Conservation (phyloP, 2,113 vertebrate genomes). For the Mormoops blainvillei region DNA sequence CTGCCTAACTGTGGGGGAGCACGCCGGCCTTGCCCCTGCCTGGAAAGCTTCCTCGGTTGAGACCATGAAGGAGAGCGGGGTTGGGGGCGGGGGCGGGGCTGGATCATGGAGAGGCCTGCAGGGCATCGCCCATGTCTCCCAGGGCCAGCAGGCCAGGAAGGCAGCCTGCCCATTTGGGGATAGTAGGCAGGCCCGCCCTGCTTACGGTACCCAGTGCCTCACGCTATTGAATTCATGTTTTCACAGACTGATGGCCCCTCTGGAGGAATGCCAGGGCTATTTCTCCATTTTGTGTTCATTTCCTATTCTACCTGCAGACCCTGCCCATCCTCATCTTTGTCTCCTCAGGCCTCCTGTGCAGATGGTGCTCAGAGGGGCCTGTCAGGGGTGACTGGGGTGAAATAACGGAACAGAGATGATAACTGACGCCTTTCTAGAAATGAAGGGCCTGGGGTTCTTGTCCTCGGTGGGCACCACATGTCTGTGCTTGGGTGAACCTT, state of each 20-base stretch:
- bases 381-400: too few species aligned
- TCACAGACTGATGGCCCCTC: fast-evolving
- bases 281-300: background rate
- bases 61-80: background rate
- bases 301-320: background rate
- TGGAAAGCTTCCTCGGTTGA: background rate
- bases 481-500: background rate
- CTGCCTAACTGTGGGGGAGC: background rate
- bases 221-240: fast-evolving
- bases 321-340: background rate
- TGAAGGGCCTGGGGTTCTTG: background rate
- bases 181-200: background rate
- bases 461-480: fast-evolving
- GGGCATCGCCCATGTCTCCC: fast-evolving
- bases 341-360: background rate
- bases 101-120: background rate
- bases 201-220: fast-evolving
- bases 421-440: background rate
- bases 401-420: fast-evolving
- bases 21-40: fast-evolving
- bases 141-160: background rate
- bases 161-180: background rate
- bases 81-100: too few species aligned
- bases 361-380: background rate
- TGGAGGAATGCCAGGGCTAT: fast-evolving